phyloP scores from a whole-genome alignment of 2,113 vertebrate species.

The Vireo altiloquus region DNA sequence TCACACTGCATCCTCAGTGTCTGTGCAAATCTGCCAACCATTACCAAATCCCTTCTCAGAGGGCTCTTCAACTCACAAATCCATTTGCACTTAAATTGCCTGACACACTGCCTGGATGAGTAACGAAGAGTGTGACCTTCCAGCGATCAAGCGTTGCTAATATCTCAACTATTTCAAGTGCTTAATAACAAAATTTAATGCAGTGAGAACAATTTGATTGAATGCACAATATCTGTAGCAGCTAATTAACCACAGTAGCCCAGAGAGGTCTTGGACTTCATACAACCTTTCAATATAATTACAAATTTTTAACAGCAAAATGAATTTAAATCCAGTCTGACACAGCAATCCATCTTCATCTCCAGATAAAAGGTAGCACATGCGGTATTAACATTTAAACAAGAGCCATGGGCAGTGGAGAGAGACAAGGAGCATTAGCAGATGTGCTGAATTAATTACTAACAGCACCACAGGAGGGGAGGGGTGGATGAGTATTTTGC shows the following conservation, averaged over 20 bases:
- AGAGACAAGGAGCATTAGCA: constrained; percentile 13
- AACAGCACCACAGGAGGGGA: not conserved
- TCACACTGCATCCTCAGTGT: not conserved
- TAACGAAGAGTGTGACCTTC: constrained; percentile 32
- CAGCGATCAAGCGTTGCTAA: not conserved
- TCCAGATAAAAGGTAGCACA: constrained; percentile 34
- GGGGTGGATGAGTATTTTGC: not conserved
- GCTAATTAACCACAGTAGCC: constrained; percentile 45
- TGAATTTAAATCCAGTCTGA: constrained; percentile 45
- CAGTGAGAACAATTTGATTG: constrained; percentile 10
- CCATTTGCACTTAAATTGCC: constrained; percentile 31
- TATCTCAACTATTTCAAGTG: constrained; percentile 18
- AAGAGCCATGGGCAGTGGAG: not conserved
- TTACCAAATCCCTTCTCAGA: constrained; percentile 1
- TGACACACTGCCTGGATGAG: not conserved
- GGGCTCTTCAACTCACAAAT: not conserved
- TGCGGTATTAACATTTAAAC: constrained; percentile 17
- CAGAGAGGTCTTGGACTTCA: constrained; percentile 38
- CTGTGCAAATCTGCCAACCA: not conserved
- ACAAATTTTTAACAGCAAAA: constrained; percentile 34
- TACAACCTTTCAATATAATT: constrained; percentile 41
- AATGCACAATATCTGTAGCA: constrained; percentile 22
- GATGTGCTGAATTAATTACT: constrained; percentile 27
- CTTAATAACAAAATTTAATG: constrained; percentile 54
- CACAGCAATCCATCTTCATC: constrained; percentile 44